Evolutionary conservation across 2,113 vertebrate species (phyloP).

Genomic region (Cnemophilus loriae): DNA sequence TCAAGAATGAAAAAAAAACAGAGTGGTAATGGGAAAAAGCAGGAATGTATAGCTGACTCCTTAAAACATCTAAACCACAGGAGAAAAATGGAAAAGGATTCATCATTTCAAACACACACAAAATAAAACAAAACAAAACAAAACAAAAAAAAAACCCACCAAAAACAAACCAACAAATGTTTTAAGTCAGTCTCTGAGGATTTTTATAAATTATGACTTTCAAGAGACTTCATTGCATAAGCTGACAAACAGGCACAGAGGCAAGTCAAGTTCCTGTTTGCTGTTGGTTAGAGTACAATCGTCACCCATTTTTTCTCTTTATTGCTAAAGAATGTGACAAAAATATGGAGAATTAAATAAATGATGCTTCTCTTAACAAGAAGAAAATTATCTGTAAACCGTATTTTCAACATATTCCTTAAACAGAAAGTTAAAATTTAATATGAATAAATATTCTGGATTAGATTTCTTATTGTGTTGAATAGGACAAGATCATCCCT

Average conservation of each 20-base stretch:
- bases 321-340: background rate
- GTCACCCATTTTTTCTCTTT: background rate
- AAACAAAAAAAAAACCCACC: no score
- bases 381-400: background rate
- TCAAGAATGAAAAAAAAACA: background rate
- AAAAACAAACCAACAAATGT: background rate
- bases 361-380: background rate
- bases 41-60: background rate
- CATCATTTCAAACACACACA: background rate
- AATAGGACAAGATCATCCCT: background rate
- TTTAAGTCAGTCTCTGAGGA: background rate
- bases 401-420: background rate
- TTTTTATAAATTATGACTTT: background rate
- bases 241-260: background rate
- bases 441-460: background rate
- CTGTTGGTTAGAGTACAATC: background rate
- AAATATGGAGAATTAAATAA: background rate
- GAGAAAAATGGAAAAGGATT: background rate
- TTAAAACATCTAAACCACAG: background rate
- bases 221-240: background rate
- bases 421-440: background rate
- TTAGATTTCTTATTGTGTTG: background rate
- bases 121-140: no score
- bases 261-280: background rate
- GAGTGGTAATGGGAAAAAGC: background rate